Percentiles rank a stretch among this genome's conserved stretches.
phyloP scores from a whole-genome alignment of 2,113 vertebrate genomes.

The Bungarus multicinctus region DNA sequence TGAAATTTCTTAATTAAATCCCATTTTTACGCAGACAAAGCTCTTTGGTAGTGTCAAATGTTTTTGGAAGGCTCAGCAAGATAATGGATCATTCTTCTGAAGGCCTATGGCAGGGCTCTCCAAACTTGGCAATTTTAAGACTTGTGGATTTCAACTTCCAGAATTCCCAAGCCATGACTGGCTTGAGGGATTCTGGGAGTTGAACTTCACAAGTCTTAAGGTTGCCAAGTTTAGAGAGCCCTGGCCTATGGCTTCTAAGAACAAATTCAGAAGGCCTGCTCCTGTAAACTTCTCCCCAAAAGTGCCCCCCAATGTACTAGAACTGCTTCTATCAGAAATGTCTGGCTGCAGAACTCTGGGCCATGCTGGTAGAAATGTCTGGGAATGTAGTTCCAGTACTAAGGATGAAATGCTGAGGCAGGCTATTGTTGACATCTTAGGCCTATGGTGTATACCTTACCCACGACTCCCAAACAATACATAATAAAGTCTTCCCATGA shows the following conservation, averaged over 20 bases:
- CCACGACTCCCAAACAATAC: neutral
- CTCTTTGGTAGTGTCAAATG: neutral
- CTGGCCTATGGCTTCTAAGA: neutral
- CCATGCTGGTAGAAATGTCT: neutral
- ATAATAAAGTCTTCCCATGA: neutral
- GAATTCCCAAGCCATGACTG: neutral
- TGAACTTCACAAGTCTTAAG: neutral
- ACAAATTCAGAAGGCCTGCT: neutral
- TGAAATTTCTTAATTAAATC: neutral
- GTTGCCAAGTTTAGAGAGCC: neutral
- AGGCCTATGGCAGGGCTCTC: neutral
- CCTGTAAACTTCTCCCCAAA: neutral
- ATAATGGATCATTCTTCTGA: neutral
- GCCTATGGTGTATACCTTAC: neutral
- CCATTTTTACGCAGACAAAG: accelerated
- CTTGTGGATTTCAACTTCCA: neutral
- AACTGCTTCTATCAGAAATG: neutral
- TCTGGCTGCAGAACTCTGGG: neutral
- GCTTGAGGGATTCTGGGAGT: too few species aligned
- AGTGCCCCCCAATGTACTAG: neutral
- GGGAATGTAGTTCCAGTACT: neutral
- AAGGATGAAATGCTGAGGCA: neutral
- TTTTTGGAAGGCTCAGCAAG: neutral
- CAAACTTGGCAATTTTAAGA: neutral
- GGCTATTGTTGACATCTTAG: neutral